Evolutionary conservation across 53 echinoderm and acorn worm species (phyloP).

Genomic region (Astropecten irregularis): DNA sequence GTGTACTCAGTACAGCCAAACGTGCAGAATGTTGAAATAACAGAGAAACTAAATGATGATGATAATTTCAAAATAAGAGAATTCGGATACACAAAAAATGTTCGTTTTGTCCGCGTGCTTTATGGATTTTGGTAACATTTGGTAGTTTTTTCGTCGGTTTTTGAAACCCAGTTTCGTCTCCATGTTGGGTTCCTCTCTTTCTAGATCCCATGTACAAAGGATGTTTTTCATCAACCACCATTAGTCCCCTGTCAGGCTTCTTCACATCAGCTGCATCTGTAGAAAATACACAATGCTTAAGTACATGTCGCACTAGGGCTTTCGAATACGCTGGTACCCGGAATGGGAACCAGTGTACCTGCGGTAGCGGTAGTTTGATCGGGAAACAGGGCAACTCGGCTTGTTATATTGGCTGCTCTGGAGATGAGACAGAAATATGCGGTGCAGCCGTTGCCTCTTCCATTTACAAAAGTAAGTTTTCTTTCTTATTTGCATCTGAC

Average conservation of each 20-base stretch:
- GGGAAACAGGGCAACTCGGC: constrained; percentile 3
- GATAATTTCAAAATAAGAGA: too few relatives aligned
- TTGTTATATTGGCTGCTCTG: not conserved
- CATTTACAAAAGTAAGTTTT: constrained; percentile 35
- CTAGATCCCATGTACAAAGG: constrained; percentile 48
- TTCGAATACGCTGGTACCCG: not conserved
- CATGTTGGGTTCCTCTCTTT: too few relatives aligned
- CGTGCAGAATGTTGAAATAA: too few relatives aligned
- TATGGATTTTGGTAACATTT: too few relatives aligned
- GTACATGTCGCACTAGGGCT: not conserved
- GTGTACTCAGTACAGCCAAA: too few relatives aligned
- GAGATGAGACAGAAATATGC: not conserved
- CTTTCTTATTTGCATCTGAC: too few relatives aligned
- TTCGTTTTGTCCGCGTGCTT: too few relatives aligned
- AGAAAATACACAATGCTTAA: not conserved
- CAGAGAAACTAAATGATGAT: too few relatives aligned
- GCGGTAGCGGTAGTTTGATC: not conserved
- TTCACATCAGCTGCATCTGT: not conserved
- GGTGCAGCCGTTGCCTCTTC: constrained; percentile 4
- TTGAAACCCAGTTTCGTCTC: too few relatives aligned
- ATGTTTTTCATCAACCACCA: not conserved
- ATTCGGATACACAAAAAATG: too few relatives aligned
- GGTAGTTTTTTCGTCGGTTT: too few relatives aligned
- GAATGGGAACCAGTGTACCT: not conserved
- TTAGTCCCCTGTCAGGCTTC: not conserved